Percentiles rank a stretch among this genome's conserved stretches.
Evolutionary conservation across 2,113 vertebrate genomes (phyloP).

Genomic region (Orycteropus afer): DNA sequence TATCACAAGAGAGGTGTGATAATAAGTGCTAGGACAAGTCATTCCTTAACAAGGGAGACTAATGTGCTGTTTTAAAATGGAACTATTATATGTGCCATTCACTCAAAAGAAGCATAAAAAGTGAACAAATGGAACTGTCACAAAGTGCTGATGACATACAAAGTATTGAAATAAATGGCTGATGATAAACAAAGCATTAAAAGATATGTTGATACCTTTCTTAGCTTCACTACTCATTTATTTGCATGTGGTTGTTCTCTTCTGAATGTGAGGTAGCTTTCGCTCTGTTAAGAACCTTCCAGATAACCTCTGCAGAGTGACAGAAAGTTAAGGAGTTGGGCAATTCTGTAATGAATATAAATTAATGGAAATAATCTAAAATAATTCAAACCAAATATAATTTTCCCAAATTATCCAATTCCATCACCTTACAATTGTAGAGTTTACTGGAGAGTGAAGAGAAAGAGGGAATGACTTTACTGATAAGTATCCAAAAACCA

Average conservation of each 20-base stretch:
- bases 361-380: not conserved
- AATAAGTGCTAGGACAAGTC: slow-evolving; percentile 42
- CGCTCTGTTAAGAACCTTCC: not conserved
- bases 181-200: slow-evolving; percentile 49
- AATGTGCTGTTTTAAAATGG: slow-evolving; percentile 51
- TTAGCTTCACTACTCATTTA: not conserved
- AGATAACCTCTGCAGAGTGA: not conserved
- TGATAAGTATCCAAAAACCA: not conserved
- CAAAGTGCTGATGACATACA: slow-evolving; percentile 65
- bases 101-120: slow-evolving; percentile 71
- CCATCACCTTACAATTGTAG: not conserved
- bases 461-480: not conserved
- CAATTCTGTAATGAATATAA: not conserved
- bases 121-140: slow-evolving; percentile 69
- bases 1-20: slow-evolving; percentile 61
- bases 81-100: slow-evolving; percentile 62
- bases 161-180: slow-evolving; percentile 78
- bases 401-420: not conserved
- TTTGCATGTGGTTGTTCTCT: not conserved
- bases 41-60: slow-evolving; percentile 71
- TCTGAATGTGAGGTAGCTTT: not conserved
- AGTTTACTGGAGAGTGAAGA: not conserved
- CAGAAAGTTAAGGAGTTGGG: not conserved
- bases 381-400: not conserved
- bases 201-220: slow-evolving; percentile 16